Evolutionary conservation across 2,113 vertebrate species (phyloP), one percentile per base, ranked within the genome.

Genomic region (Callionymus lyra): DNA sequence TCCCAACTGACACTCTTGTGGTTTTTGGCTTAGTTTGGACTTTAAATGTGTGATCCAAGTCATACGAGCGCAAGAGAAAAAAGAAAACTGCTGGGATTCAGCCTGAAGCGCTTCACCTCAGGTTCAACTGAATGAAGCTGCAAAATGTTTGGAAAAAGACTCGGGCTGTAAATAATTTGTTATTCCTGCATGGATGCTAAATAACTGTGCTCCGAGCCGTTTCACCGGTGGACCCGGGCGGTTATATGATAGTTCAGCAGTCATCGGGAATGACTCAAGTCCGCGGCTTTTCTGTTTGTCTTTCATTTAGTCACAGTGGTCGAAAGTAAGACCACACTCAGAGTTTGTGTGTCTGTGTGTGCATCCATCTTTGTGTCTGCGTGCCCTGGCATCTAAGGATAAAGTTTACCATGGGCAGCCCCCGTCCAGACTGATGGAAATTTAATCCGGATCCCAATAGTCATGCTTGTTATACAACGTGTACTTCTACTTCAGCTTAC

Each of bases 301-400:
- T 57, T 58, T 60, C 57, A 11, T 41, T 65, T 59, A 56, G 72
- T 62, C 72, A 65, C 38, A 65, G 76, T 74, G 72, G 76, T 74
- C 76, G 65, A 46, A 1, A 53, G 49, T 55, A 9, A 65, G 76
- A 76, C 72, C 76, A 74, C 76, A 74, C 60, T 39, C 56, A 56
- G 62, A 63, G 63, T 65, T 49, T 50, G 53, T 56, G 16, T 53
- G 53, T 68, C 32, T 60, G 14, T 50, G 10, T 45, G 41, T 67
- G 54, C 52, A 36, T 3, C 39, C 18, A 50, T 31, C 18, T 31
- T 50, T 43, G 41, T 37, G 36, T 34, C 46, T 12, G 45, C 31
- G 47, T 38, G 21, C 31, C 12, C 50, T 50, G 63, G 49, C 67
- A 67, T 57, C 65, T 71, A 53, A 64, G 72, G 60, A 43, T 36